Base-by-base conservation (phyloP, 2,888 invertebrate species). In the Leistus spinibarbis region DNA sequence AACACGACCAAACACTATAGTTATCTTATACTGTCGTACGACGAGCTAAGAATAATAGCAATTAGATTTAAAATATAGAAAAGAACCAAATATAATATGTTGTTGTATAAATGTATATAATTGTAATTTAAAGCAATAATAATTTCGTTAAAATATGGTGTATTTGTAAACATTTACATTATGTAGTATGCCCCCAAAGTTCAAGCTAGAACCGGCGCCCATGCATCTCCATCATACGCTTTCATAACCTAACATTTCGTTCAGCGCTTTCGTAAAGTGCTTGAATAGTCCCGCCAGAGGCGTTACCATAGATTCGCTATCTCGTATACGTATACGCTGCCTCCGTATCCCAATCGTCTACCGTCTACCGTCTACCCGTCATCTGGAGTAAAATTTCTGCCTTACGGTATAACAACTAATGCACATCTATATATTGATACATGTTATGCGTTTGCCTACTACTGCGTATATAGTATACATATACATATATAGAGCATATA, bases 251-350 rank as follows among this genome's bases (percentile, higher is more conserved):
- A 19, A 4, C 20, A 60, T 60, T 60, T 60, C 60, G 60, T 9
- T 60, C 60, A 17, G 17, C 60, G 60, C 60, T 22, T 60, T 3
- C 60, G 19, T 60, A 60, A 60, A 60, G 60, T 60, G 60, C 13
- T 60, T 60, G 19, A 20, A 19, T 60, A 19, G 60, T 60, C 22
- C 60, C 60, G 60, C 60, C 60, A 17, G 60, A 60, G 57, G 57
- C 57, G 57, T 17, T 57, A 57, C 57, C 20, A 20, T 57, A 10
- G n/a, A 9, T 57, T 57, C 57, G 20, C 57, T 57, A 17, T 9
- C 27, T 27, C 40, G 1, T 40, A 40, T 40, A 60, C 20, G 17
- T 19, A 57, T 4, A 2, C 56, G 7, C 13, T 24, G 13, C 2
- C 13, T 56, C 56, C 56, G 3, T 60, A 19, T 22, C 60, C 60